These are phyloP conservation scores for Saimiri boliviensis DNA, from an alignment of 2,113 vertebrate genomes.

Conservation along the genomic window DNA sequence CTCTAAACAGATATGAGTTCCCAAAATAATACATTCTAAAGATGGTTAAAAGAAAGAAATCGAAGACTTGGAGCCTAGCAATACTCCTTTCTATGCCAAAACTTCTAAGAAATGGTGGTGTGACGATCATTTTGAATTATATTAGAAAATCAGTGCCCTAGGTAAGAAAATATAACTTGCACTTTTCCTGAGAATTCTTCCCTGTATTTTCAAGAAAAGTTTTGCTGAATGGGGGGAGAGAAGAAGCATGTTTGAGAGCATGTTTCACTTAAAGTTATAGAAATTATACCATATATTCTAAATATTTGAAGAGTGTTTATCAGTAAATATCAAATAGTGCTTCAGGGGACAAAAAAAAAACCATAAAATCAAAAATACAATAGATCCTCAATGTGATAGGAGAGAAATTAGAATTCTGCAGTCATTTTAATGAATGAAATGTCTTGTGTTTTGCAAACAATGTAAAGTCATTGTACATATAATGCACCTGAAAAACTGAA, in stretches of 20 bases:
- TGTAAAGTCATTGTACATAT: background rate
- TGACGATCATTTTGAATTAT: background rate
- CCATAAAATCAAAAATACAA: background rate
- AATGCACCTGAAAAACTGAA: background rate
- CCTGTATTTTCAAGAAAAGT: background rate
- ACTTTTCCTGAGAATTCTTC: background rate
- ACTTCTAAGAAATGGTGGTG: background rate
- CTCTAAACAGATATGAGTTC: background rate
- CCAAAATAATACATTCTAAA: background rate
- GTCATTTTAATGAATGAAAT: background rate
- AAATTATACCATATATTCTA: background rate
- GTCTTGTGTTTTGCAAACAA: conserved; percentile 18
- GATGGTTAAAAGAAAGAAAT: background rate
- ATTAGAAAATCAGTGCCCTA: background rate
- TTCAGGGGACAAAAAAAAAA: background rate
- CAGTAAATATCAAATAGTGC: background rate
- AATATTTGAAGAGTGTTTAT: background rate
- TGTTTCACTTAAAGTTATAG: background rate
- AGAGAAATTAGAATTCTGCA: background rate
- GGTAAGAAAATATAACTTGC: background rate
- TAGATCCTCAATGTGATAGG: background rate
- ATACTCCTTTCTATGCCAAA: background rate
- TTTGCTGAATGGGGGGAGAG: background rate
- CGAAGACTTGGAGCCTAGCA: background rate
- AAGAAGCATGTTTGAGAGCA: background rate